Percentiles rank a stretch among this genome's conserved stretches.
Conservation (phyloP, 2,888 invertebrate genomes). For the Thelaira solivaga region DNA sequence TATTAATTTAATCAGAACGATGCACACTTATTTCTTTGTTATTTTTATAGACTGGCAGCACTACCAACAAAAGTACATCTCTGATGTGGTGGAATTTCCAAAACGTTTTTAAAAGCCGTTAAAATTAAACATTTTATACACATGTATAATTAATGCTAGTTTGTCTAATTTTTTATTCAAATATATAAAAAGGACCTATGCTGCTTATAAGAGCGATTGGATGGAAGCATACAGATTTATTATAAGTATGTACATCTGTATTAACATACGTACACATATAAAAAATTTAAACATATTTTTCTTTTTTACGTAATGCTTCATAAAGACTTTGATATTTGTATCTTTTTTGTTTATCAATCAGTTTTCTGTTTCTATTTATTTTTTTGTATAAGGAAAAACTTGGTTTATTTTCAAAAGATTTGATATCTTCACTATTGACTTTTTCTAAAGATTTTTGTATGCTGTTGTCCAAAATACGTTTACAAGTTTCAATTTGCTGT, state of each 20-base stretch:
- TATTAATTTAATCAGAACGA: no score
- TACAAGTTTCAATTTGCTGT: slow-evolving; percentile 63
- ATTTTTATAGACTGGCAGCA: no score
- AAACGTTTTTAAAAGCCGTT: no score
- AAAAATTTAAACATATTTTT: background rate
- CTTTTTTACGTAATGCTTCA: slow-evolving; percentile 19
- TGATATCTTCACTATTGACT: background rate
- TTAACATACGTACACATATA: background rate
- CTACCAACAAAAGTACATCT: no score
- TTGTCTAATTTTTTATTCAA: background rate
- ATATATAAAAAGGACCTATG: slow-evolving; percentile 12
- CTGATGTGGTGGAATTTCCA: background rate
- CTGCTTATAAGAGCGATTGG: no score
- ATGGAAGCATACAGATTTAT: no score
- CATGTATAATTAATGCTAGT: background rate
- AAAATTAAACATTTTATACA: background rate
- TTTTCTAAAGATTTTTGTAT: slow-evolving; percentile 43
- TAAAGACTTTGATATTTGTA: slow-evolving; percentile 22
- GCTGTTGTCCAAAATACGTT: slow-evolving; percentile 58
- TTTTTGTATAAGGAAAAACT: background rate
- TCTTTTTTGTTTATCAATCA: background rate
- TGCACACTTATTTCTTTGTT: no score
- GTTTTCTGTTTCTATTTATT: background rate
- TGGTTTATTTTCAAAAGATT: background rate
- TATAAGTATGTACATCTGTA: no score